Base-by-base conservation (phyloP, 2,113 vertebrate genomes). In the Saguinus imperator region DNA sequence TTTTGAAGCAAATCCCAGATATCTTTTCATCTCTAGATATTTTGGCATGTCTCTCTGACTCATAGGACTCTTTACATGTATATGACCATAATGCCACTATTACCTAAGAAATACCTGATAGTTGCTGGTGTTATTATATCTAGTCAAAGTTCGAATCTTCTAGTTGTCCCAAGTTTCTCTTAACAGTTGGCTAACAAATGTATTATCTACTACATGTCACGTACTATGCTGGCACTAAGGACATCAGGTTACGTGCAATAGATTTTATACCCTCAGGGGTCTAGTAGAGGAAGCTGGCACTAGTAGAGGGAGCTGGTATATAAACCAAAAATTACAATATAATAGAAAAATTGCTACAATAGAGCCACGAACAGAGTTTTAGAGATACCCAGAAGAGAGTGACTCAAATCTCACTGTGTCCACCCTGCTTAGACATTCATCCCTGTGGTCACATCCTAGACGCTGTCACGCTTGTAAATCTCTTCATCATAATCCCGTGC, bases 11-110 rank as follows among this genome's bases (percentile, higher is more conserved):
- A 80, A 91, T 64, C 66, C 8, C 32, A 85, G 70, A 8, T 5
- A 55, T 35, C 27, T 86, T 93, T 97, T 87, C 83, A 94, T 45
- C 66, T 61, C 8, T 80, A 88, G 93, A 57, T 84, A 91, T 80
- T 55, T 88, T 37, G 25, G 3, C 57, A 27, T 68, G 23, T 50
- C 14, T 57, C 43, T 91, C 86, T 35, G 84, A 90, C 84, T 76
- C 29, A 83, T 70, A 95, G 14, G n/a, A 85, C 16, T 90, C 10
- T 43, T 8, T 48, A 7, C 35, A 2, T 76, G 21, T 25, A 12
- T 27, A 48, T 35, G n/a, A 52, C 32, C 25, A 86, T 21, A 77
- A 82, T 40, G 35, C 29, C 75, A 75, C 77, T 64, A 66, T 66
- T 3, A 40, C 23, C 29, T 89, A 29, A 55, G 76, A 94, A 73